Base-by-base conservation (phyloP, 1,140 invertebrate genomes). In the Alviniconcha marisindica region DNA sequence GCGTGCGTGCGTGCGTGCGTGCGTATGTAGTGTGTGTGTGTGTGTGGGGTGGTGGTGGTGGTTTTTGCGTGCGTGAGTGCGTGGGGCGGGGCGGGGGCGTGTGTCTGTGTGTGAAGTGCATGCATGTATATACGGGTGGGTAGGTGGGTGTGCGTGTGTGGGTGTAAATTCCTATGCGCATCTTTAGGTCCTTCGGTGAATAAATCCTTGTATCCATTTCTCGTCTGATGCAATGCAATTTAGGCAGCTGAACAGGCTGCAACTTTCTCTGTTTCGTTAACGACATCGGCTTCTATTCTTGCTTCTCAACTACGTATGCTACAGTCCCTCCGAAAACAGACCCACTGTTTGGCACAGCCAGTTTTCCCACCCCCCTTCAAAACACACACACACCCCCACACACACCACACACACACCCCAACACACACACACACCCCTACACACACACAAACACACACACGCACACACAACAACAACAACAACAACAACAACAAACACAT, bases 341-440 rank as follows among this genome's bases (percentile, higher is more conserved):
- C 31, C 42, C 40, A 48, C 76, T 44, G 10, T n/a, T 40, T 44
- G 10, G 48, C 76, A 77, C 76, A 38, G 38, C 14, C 38, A 38
- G 38, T n/a, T 18, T 14, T 40, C 42, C 76, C 2, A 12, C 42
- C 44, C 10, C 76, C 42, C 44, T n/a, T 28, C 21, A 36, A 38
- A 36, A 77, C 76, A 24, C 76, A 77, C 36, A 38, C 76, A 77
- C 76, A 12, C 38, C 12, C n/a, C n/a, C 76, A 77, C 76, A 38
- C 76, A 77, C 76, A 38, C 76, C 76, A 44, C 36, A 48, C 76
- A 48, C 36, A 2, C 76, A 77, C 76, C 42, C 76, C 10, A 4
- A 77, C 40, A 48, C 40, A 5, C 76, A 77, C 36, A 77, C 76
- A 44, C 38, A 48, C 76, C 42, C 40, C 5, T 31, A 77, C 40